These are phyloP conservation scores for Geococcyx californianus DNA, from an alignment of 2,113 vertebrate genomes.

Conservation along the genomic window DNA sequence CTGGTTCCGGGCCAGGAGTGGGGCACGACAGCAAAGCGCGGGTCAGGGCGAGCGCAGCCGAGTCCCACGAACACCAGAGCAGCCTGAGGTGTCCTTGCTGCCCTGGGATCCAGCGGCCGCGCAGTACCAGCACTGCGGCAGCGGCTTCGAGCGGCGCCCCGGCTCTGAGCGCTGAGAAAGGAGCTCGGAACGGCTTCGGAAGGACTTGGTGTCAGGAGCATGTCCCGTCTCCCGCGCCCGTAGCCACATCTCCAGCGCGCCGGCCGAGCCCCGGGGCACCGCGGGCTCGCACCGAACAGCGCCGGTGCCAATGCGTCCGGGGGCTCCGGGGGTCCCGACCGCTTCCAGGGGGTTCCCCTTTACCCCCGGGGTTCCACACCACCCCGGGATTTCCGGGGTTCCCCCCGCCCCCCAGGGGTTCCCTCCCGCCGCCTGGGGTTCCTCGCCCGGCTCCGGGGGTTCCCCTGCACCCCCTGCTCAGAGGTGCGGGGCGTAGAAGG, in stretches of 20 bases:
- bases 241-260: constrained; percentile 29
- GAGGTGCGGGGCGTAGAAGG: constrained; percentile 84
- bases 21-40: fast-evolving
- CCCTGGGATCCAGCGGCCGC: too few species aligned
- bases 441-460: not conserved
- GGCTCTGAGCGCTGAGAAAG: too few species aligned
- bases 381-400: too few species aligned
- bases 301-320: too few species aligned
- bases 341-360: too few species aligned
- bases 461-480: constrained; percentile 33
- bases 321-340: too few species aligned
- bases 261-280: constrained; percentile 58
- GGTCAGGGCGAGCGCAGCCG: not conserved
- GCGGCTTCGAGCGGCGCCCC: too few species aligned
- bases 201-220: constrained; percentile 29
- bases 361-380: too few species aligned
- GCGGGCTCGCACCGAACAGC: too few species aligned
- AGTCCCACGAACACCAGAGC: not conserved
- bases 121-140: too few species aligned
- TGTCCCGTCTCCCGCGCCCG: constrained; percentile 9
- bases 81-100: not conserved
- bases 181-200: not conserved
- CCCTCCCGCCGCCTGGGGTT: too few species aligned
- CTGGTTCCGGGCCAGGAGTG: not conserved
- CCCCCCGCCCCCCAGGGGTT: not conserved